These are phyloP conservation scores for Lethenteron camtschaticum DNA, from an alignment of 2,113 vertebrate species.

Conservation along the genomic window DNA sequence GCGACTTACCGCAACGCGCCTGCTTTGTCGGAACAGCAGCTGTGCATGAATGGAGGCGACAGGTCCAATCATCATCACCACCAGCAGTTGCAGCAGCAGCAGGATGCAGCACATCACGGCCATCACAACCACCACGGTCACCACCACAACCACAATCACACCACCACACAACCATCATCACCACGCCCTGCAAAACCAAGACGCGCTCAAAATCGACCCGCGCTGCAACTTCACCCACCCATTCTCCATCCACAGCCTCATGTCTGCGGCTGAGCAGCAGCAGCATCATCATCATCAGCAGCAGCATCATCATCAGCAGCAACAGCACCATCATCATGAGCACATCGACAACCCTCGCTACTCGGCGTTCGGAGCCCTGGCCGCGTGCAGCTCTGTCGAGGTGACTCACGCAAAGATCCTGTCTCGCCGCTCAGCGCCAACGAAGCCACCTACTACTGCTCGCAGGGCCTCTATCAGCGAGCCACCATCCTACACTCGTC, in stretches of 20 bases:
- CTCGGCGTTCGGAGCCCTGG: no score
- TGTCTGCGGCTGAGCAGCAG: constrained; percentile 12
- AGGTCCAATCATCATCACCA: neutral
- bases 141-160: neutral
- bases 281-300: neutral
- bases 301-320: no score
- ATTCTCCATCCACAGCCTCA: constrained; percentile 15
- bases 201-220: constrained; percentile 8
- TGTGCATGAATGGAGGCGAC: no score
- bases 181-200: constrained; percentile 8
- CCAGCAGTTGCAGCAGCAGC: neutral
- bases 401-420: no score
- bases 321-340: no score
- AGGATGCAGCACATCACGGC: neutral
- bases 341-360: no score
- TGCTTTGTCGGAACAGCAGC: no score
- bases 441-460: no score
- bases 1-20: neutral
- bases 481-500: no score
- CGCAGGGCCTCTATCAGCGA: no score
- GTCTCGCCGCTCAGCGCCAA: no score
- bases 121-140: constrained; percentile 7
- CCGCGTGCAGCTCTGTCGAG: no score
- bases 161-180: constrained; percentile 7
- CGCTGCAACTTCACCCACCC: constrained; percentile 11